Evolutionary conservation across 2,888 invertebrate genomes (phyloP).

Genomic region (Epinotia brunnichana): DNA sequence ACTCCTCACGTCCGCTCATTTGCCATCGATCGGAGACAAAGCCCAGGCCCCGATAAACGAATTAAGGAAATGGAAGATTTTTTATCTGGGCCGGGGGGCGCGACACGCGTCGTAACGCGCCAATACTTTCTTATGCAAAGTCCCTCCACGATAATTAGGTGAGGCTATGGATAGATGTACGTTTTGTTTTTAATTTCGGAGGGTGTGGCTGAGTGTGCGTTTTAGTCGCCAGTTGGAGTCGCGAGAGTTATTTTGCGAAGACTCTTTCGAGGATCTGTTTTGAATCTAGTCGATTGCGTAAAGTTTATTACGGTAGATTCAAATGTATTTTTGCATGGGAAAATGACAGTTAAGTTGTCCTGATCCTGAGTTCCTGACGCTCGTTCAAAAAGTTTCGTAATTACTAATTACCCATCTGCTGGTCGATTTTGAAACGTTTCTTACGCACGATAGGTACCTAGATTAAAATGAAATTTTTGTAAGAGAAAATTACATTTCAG

Average conservation of each 20-base stretch:
- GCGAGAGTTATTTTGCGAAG: neutral
- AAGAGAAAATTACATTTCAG: no score
- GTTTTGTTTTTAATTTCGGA: constrained; percentile 79
- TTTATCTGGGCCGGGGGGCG: constrained; percentile 78
- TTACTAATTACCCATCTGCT: no score
- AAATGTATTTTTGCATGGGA: no score
- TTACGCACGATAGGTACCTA: no score
- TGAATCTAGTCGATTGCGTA: no score
- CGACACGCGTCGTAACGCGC: constrained; percentile 82
- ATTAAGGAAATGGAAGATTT: constrained; percentile 85
- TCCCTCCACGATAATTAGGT: constrained; percentile 82
- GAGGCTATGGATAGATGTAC: constrained; percentile 68
- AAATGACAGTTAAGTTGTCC: no score
- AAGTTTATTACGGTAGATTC: no score
- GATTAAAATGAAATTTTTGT: no score
- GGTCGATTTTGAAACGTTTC: no score
- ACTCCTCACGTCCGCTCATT: constrained; percentile 82
- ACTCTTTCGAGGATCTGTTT: neutral
- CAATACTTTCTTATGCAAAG: constrained; percentile 84
- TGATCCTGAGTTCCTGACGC: no score
- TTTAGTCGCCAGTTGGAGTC: neutral
- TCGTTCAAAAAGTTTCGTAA: no score
- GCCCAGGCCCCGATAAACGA: constrained; percentile 83
- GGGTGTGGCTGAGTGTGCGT: constrained; percentile 50
- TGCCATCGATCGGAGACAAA: constrained; percentile 84